These are phyloP conservation scores for Antechinus flavipes DNA, from an alignment of 2,113 vertebrate species.

Conservation along the genomic window DNA sequence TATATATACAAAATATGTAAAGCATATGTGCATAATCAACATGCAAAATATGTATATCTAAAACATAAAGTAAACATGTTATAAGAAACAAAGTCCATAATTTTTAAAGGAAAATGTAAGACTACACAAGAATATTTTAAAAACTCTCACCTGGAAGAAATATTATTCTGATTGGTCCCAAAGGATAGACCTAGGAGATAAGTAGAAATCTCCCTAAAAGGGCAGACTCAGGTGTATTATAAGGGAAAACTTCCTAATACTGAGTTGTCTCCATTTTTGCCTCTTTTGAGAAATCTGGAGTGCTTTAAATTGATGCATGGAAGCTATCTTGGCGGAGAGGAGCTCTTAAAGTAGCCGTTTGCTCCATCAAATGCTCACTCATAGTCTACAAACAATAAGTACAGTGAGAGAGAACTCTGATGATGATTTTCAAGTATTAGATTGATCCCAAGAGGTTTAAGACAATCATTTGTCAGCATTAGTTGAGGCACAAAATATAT, in stretches of 20 bases:
- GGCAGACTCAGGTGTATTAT: background rate
- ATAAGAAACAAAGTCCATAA: background rate
- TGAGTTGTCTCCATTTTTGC: background rate
- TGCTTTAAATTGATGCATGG: background rate
- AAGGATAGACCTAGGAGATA: background rate
- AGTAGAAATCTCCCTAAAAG: background rate
- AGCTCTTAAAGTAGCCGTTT: background rate
- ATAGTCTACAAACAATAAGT: background rate
- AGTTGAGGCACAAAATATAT: background rate
- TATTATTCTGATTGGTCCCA: background rate
- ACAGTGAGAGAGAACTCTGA: background rate
- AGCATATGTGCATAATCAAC: no score
- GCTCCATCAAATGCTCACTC: background rate
- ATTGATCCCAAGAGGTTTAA: background rate
- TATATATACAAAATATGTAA: no score
- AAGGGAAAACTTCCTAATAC: background rate
- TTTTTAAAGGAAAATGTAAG: background rate
- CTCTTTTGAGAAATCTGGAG: background rate
- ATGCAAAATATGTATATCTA: no score
- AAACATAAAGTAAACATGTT: no score
- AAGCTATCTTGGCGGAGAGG: background rate
- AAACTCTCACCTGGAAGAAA: background rate
- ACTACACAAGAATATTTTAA: background rate
- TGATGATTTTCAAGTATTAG: background rate
- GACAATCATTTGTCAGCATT: background rate